Evolutionary conservation across 2,113 vertebrate genomes (phyloP), one percentile per base, ranked within the genome.

Genomic region (Spermophilus dauricus): DNA sequence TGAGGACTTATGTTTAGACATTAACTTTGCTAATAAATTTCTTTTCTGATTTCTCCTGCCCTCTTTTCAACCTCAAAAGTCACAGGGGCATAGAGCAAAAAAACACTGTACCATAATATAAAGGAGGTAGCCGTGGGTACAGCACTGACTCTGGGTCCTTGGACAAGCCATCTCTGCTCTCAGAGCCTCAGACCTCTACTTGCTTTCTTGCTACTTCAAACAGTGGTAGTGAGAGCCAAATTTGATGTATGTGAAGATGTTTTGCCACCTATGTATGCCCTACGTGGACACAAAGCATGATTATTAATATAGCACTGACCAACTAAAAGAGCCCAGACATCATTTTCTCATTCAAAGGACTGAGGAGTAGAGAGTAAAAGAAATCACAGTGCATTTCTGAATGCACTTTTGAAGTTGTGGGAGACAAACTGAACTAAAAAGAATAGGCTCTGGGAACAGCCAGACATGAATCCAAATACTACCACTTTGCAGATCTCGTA

Each of bases 71-170:
- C 14, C 11, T 10, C 4, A 37, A 34, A 45, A 56, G n/a, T 39
- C 18, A 24, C 20, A 53, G 8, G 3, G 39, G 26, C 67, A 18
- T 58, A 63, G 72, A 65, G 42, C 86, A 89, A 37, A 92, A 92
- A 28, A 70, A 20, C 32, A 2, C 22, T 24, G n/a, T 0, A 5
- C n/a, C 8, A 3, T 8, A 7, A 30, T 24, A 4, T 48, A 20
- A 61, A 61, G 48, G 56, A 12, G 22, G 24, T 34, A 1, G 0
- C 39, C 75, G 16, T 13, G 39, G 73, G 51, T n/a, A 16, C 45
- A 65, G 37, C 30, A 4, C n/a, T 3, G 70, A 5, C 18, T 56
- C 56, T 56, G 56, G 18, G 56, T 56, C 17, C 56, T 56, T 56
- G 56, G 56, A 56, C 18, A 2, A 53, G 28, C 5, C 37, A 14